Base-by-base conservation (phyloP, 2,113 vertebrate species). In the Lasiurus borealis region DNA sequence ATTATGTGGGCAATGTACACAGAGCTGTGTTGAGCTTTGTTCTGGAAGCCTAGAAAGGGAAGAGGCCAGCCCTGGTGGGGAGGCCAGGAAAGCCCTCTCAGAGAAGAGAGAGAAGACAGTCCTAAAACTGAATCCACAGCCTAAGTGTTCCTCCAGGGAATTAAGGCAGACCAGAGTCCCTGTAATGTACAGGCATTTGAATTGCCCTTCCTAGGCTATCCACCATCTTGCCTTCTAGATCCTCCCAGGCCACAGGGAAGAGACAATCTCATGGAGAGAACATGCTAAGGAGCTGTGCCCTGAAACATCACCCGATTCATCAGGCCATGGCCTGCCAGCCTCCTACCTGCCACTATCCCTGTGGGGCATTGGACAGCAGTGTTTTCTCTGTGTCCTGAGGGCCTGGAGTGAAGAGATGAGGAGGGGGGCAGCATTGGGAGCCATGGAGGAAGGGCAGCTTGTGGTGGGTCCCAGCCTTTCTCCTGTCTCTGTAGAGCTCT, bases 401-500 rank as follows among this genome's bases (percentile, higher is more conserved):
- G 46, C 27, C 59, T 34, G 4, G 16, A 3, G 21, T 73, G 23
- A 62, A 62, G 46, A 76, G 50, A 36, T 19, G 31, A 88, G 50
- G 50, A 57, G n/a, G 44, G 27, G 88, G 62, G 25, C 2, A 13
- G 27, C 0, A 0, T 27, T 50, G 54, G 6, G 11, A 40, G 91
- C 8, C 76, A 15, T 29, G 77, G 75, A 69, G 29, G 69, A 46
- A 46, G 44, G 59, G 54, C 1, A 15, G 34, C 13, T 48, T 52
- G 31, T 5, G 36, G 59, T 25, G 82, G 82, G 90, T 16, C 71
- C 84, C 89, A 52, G 36, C 18, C 66, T 96, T 68, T 59, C 83
- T 91, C 72, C 72, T 54, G 2, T 84, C 88, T 81, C 86, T 88
- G 40, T 85, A 78, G 88, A 93, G 73, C 64, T 84, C 36, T 80